Evolutionary conservation across 2,888 invertebrate genomes (phyloP).

Genomic region (Acanthosepion esculentum): DNA sequence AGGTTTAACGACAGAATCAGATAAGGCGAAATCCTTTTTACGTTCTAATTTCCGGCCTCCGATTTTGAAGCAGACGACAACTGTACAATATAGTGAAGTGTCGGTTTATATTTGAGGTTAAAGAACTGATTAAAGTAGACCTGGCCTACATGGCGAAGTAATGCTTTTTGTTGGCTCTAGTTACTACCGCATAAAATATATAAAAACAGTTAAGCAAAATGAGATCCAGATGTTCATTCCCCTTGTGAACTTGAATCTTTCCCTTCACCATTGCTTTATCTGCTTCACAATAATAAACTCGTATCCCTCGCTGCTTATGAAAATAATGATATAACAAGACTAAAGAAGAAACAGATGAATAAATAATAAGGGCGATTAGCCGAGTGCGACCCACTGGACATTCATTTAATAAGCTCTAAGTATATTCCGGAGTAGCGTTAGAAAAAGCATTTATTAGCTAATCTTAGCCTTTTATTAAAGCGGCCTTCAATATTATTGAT

Average conservation of each 20-base stretch:
- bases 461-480: too few relatives aligned
- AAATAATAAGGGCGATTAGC: not conserved
- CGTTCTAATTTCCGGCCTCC: not conserved
- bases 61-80: not conserved
- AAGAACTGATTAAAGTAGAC: not conserved
- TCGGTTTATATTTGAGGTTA: not conserved
- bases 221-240: not conserved
- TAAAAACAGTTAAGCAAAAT: not conserved
- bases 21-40: not conserved
- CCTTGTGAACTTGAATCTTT: not conserved
- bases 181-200: not conserved
- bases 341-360: not conserved
- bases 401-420: too few relatives aligned
- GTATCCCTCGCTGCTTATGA: not conserved
- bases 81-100: not conserved
- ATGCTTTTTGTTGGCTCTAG: not conserved
- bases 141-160: not conserved
- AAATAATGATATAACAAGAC: conserved; percentile 16
- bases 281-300: not conserved
- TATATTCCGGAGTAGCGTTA: too few relatives aligned
- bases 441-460: too few relatives aligned
- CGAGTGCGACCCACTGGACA: too few relatives aligned
- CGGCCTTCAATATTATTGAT: too few relatives aligned
- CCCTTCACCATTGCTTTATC: not conserved
- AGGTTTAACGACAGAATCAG: not conserved